Base-by-base conservation (phyloP, 2,888 invertebrate genomes). In the Exocentrus adspersus region DNA sequence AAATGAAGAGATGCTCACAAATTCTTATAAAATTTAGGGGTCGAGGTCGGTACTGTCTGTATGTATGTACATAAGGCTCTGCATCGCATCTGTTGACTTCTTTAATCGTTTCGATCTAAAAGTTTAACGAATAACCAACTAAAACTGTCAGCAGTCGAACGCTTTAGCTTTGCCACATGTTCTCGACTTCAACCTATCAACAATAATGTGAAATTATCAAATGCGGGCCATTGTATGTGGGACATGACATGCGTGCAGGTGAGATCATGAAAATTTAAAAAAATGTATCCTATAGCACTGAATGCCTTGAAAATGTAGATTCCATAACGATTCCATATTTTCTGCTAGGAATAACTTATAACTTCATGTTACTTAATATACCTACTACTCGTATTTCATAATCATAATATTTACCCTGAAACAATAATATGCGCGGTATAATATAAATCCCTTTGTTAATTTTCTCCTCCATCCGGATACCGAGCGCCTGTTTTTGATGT, bases 101-200 rank as follows among this genome's bases (percentile, higher is more conserved):
- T 43, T 42, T 51, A 42, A 51, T 60, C 60, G 30, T 10, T 12
- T 28, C 51, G 21, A 60, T 60, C 51, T 62, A 50, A 24, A 50
- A 57, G 50, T 45, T 60, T 54, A 51, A 71, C 67, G 67, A 62
- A 62, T 70, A 64, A 69, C 69, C 67, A 65, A 67, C 65, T 69
- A 65, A 45, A 65, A 56, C 64, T 68, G 70, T 70, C 68, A 69
- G 67, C 65, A 53, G 61, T 57, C 48, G 56, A 61, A 65, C 65
- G 64, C 67, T 64, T 65, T 48, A 32, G 42, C 58, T 58, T 67
- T 37, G 53, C 69, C 69, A 67, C 64, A 68, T 68, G 68, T 71
- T 68, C 57, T n/a, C 20, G 30, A 3, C 21, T 54, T n/a, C 30
- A 45, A 57, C 45, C 28, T 57, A 32, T 46, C 45, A 46, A 45